Conservation (phyloP, 2,888 invertebrate species). For the Yponomeuta cagnagella region DNA sequence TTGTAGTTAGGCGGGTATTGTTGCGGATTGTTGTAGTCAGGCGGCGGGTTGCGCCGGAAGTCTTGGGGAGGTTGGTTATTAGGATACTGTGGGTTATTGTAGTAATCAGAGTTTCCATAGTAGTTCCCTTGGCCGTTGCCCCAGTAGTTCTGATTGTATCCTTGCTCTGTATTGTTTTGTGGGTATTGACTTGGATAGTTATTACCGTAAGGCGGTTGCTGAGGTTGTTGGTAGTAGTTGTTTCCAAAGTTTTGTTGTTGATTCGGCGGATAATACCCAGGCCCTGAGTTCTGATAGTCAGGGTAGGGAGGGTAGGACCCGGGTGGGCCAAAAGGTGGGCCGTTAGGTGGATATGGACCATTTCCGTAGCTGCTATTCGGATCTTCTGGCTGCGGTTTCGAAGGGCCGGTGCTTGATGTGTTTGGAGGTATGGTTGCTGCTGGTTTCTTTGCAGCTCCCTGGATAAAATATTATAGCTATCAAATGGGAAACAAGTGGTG, state of each 20-base stretch:
- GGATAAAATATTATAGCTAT: constrained; percentile 15
- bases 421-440: constrained; percentile 71
- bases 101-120: constrained; percentile 57
- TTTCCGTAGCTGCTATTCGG: constrained; percentile 36
- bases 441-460: constrained; percentile 66
- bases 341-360: constrained; percentile 47
- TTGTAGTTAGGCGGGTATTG: constrained; percentile 10
- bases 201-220: constrained; percentile 46
- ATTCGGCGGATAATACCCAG: constrained; percentile 68
- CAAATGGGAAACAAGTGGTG: no score
- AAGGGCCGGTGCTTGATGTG: constrained; percentile 40
- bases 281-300: constrained; percentile 52
- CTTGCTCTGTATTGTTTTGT: constrained; percentile 6
- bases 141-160: constrained; percentile 51
- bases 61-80: constrained; percentile 52
- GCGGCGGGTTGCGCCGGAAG: constrained; percentile 47
- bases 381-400: constrained; percentile 34
- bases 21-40: constrained; percentile 44
- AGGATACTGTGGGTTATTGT: constrained; percentile 59
- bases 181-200: constrained; percentile 62
- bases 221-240: constrained; percentile 55
- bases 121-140: constrained; percentile 46
- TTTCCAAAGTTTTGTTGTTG: constrained; percentile 58
- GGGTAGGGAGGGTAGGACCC: constrained; percentile 60
- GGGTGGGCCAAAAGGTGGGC: constrained; percentile 50